Evolutionary conservation across 2,888 invertebrate species (phyloP).

Genomic region (Lobophora halterata): DNA sequence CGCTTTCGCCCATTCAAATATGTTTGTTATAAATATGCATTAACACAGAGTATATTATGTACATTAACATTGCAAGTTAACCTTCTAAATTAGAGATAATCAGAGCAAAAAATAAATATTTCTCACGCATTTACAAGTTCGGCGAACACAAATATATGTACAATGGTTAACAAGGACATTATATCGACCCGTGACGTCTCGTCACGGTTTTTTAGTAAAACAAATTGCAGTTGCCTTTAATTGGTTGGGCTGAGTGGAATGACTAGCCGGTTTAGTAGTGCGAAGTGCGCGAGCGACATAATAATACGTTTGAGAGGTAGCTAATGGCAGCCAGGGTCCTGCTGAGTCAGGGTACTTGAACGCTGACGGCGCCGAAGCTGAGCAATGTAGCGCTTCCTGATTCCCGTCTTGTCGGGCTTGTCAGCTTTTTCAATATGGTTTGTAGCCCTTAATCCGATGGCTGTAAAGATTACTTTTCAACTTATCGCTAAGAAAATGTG

Average conservation of each 20-base stretch:
- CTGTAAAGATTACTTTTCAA: too few relatives aligned
- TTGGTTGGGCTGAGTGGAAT: slow-evolving; percentile 65
- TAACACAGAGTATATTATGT: too few relatives aligned
- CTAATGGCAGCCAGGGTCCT: slow-evolving; percentile 55
- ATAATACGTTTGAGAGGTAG: slow-evolving; percentile 34
- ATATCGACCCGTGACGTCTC: slow-evolving; percentile 60
- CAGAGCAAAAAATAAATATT: slow-evolving; percentile 19
- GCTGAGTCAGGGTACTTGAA: slow-evolving; percentile 75
- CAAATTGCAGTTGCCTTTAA: slow-evolving; percentile 72
- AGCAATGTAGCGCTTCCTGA: slow-evolving; percentile 38
- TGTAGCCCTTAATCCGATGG: too few relatives aligned
- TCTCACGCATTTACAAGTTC: slow-evolving; percentile 12
- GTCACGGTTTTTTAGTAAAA: slow-evolving; percentile 60
- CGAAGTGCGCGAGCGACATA: slow-evolving; percentile 66
- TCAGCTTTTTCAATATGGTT: slow-evolving; percentile 27
- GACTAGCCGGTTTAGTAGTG: slow-evolving; percentile 69
- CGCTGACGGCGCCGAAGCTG: slow-evolving; percentile 60
- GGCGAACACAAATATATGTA: slow-evolving; percentile 9
- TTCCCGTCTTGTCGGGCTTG: slow-evolving; percentile 25
- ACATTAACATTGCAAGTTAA: not conserved
- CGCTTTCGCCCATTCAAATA: too few relatives aligned
- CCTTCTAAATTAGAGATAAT: slow-evolving; percentile 6
- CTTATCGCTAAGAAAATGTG: too few relatives aligned
- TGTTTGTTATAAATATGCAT: too few relatives aligned
- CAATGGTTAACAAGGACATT: slow-evolving; percentile 62